Base-by-base conservation (phyloP, 2,797 vertebrate genomes). In the Chromis chromis region DNA sequence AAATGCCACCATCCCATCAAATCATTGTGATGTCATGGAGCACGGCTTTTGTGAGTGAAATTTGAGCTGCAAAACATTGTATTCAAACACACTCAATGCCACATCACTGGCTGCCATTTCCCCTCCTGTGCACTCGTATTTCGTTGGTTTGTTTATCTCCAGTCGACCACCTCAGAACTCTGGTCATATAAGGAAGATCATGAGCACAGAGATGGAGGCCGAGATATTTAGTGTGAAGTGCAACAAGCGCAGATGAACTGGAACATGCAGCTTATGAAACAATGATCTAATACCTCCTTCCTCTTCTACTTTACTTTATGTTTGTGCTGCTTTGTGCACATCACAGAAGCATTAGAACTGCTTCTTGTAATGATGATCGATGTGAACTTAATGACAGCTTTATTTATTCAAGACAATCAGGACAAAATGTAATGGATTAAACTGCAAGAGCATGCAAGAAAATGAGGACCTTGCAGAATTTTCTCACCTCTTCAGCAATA, bases 21-120 rank as follows among this genome's bases (percentile, higher is more conserved):
- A 57, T 74, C 42, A 70, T 25, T 14, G 19, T 68, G 74, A 77
- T 70, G 73, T 83, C 78, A 88, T 62, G 70, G 83, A 79, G 76
- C 25, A 24, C 21, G 19, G 28, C 64, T 56, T 74, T 83, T 81
- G 69, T 78, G 28, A 62, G 40, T 65, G 76, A 88, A 86, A 90
- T 78, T 7, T 71, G 67, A 87, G 40, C 66, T 67, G 10, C 28
- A 36, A 70, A 63, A 61, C 57, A 71, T 49, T 77, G 54, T 69
- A 60, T 86, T 86, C 50, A 70, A 55, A 72, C 61, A 72, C 52
- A 50, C 49, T 39, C 12, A 27, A 73, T 55, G 52, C 27, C 24
- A 69, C 49, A 57, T 1, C 1, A 3, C 0, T 21, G 19, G 5
- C 33, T 55, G 40, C 57, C 28, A 65, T 72, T 78, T 81, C 74